Conservation (phyloP, 2,797 vertebrate species). For the Gambelia wislizenii region DNA sequence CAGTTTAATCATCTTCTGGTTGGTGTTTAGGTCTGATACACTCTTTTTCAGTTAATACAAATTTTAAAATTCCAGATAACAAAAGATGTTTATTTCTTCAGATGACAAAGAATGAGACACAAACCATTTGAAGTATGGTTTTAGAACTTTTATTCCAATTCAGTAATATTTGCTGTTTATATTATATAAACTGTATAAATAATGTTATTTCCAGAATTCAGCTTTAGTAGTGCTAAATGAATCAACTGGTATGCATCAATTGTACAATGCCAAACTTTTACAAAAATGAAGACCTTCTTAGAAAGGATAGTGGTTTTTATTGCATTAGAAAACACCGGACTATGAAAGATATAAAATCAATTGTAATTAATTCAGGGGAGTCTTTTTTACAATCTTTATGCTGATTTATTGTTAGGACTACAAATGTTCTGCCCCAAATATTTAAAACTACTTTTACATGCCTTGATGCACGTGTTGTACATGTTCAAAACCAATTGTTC, state of each 20-base stretch:
- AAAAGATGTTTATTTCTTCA: not conserved
- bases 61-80: not conserved
- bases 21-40: no score
- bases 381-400: conserved; percentile 75
- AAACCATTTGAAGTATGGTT: conserved; percentile 4
- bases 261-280: conserved; percentile 44
- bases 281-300: conserved; percentile 75
- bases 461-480: conserved; percentile 80
- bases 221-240: conserved; percentile 31
- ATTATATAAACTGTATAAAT: conserved; percentile 39
- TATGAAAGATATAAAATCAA: conserved; percentile 82
- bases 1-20: no score
- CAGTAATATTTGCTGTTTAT: conserved; percentile 39
- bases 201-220: conserved; percentile 40
- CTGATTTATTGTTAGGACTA: conserved; percentile 76
- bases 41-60: not conserved
- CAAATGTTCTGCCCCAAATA: conserved; percentile 66
- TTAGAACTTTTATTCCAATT: conserved; percentile 51
- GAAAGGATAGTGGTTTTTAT: conserved; percentile 81
- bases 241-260: conserved; percentile 42
- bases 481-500: conserved; percentile 76
- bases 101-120: conserved; percentile 22
- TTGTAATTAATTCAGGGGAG: conserved; percentile 61
- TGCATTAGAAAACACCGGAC: conserved; percentile 79
- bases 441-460: conserved; percentile 77